phyloP scores from a whole-genome alignment of 2,797 vertebrate species.

The Ctenopoma kingsleyae region DNA sequence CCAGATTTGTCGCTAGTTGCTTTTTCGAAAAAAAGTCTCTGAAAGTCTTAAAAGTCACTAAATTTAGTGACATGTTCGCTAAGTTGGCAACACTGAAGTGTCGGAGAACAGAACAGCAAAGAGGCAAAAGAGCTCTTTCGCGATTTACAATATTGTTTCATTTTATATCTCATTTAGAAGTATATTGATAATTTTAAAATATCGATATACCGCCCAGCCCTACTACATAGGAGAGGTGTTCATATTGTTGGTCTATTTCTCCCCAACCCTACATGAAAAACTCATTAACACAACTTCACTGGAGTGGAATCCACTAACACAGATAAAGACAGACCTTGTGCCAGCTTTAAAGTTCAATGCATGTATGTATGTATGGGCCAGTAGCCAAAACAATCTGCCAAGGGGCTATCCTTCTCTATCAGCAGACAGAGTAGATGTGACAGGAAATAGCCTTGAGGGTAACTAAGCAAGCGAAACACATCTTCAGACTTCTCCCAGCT shows the following conservation, averaged over 20 bases:
- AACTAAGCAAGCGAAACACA: constrained; percentile 64
- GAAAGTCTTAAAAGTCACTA: too few relatives aligned
- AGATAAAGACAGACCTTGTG: constrained; percentile 32
- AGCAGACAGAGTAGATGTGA: constrained; percentile 53
- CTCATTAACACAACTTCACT: constrained; percentile 16
- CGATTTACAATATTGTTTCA: too few relatives aligned
- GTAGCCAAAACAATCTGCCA: constrained; percentile 65
- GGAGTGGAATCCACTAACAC: constrained; percentile 32
- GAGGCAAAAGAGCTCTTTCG: too few relatives aligned
- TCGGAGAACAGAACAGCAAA: too few relatives aligned
- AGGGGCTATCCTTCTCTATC: constrained; percentile 65
- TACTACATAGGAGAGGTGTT: background rate
- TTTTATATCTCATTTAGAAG: too few relatives aligned
- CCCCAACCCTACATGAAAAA: background rate
- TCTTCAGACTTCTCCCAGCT: constrained; percentile 54
- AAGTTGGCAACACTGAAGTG: too few relatives aligned
- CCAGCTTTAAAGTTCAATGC: constrained; percentile 61
- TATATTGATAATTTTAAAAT: too few relatives aligned
- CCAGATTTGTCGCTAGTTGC: too few relatives aligned
- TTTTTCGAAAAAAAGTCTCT: too few relatives aligned
- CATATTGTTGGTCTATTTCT: background rate
- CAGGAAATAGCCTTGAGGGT: constrained; percentile 61
- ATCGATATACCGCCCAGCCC: too few relatives aligned
- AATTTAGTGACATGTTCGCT: too few relatives aligned
- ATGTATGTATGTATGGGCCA: constrained; percentile 39